phyloP scores from a whole-genome alignment of 2,888 invertebrate genomes.

The Electrophaes corylata region DNA sequence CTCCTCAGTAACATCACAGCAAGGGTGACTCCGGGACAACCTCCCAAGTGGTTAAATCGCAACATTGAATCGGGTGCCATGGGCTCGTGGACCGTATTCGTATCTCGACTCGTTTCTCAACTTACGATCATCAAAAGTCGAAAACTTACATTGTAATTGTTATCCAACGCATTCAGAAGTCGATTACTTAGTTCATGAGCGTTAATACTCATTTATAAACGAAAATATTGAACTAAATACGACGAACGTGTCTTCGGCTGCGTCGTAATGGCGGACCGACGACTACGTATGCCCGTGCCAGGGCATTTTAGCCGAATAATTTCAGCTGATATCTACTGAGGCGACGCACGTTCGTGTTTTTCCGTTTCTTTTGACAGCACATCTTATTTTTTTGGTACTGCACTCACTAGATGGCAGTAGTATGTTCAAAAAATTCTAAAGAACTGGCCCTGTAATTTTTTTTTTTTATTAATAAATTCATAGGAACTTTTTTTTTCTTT shows the following conservation, averaged over 20 bases:
- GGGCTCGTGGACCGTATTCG: conserved; percentile 81
- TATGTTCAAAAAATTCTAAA: background rate
- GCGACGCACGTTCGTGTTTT: conserved; percentile 83
- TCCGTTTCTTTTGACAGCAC: conserved; percentile 82
- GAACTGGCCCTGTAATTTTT: background rate
- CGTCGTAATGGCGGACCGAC: conserved; percentile 85
- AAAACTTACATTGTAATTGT: conserved; percentile 98
- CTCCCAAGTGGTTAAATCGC: conserved; percentile 71
- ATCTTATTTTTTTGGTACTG: conserved; percentile 53
- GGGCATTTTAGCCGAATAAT: conserved; percentile 85
- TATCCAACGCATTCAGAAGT: conserved; percentile 98
- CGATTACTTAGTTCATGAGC: conserved; percentile 96
- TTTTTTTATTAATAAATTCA: background rate
- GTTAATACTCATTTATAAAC: conserved; percentile 91
- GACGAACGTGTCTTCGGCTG: conserved; percentile 85
- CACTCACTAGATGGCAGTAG: conserved; percentile 60
- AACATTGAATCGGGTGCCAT: conserved; percentile 80
- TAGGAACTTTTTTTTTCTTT: background rate
- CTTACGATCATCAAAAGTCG: conserved; percentile 75
- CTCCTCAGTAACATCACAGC: conserved; percentile 51
- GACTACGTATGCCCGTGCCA: conserved; percentile 85
- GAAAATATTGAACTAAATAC: conserved; percentile 85
- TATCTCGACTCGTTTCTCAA: conserved; percentile 71
- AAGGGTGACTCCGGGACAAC: conserved; percentile 61
- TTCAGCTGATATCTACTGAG: conserved; percentile 84